Evolutionary conservation across 2,797 vertebrate genomes (phyloP).

Genomic region (Novumbra hubbsi): DNA sequence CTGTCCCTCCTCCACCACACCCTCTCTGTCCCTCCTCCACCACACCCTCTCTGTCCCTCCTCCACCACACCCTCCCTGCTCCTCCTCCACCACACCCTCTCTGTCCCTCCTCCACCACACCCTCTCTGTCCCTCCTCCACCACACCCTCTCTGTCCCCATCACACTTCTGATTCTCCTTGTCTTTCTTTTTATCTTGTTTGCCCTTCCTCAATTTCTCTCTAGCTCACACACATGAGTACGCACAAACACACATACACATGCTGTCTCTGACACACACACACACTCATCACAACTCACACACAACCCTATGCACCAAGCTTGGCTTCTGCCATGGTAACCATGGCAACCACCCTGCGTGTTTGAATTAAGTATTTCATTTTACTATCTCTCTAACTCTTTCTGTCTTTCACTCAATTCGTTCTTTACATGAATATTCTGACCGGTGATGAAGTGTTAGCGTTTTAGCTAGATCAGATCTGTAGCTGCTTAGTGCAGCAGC

Average conservation of each 20-base stretch:
- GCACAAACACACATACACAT: constrained; percentile 15
- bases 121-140: no score
- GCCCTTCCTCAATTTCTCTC: background rate
- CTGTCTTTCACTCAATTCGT: constrained; percentile 50
- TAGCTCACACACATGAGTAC: constrained; percentile 17
- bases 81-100: no score
- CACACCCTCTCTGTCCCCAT: no score
- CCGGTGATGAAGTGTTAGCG: constrained; percentile 46
- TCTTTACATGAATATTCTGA: constrained; percentile 59
- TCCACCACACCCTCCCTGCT: no score
- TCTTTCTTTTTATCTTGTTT: background rate
- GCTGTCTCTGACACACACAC: constrained; percentile 28
- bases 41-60: constrained; percentile 35
- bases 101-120: no score
- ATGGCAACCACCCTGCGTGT: constrained; percentile 82
- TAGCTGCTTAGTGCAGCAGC: constrained; percentile 49
- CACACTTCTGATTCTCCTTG: constrained; percentile 7
- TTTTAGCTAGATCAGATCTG: constrained; percentile 49
- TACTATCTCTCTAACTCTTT: constrained; percentile 52
- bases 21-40: no score
- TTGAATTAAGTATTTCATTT: constrained; percentile 81
- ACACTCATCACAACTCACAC: constrained; percentile 41
- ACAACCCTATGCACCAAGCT: constrained; percentile 70
- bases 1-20: no score
- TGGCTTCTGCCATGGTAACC: constrained; percentile 79